phyloP scores from a whole-genome alignment of 2,888 invertebrate genomes.

The Yponomeuta evonymella region DNA sequence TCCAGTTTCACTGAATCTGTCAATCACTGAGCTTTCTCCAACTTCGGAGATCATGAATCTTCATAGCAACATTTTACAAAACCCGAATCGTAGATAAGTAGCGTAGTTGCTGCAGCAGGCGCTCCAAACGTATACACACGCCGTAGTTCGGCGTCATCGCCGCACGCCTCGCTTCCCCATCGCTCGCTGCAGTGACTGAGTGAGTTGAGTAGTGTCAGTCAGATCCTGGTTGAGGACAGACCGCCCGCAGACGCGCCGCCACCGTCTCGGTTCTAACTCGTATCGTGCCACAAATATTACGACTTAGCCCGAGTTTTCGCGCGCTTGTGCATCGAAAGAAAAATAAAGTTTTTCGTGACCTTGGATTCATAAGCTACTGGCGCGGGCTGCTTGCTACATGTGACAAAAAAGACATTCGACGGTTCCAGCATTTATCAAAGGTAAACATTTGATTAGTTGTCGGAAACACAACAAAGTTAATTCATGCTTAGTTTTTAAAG shows the following conservation, averaged over 20 bases:
- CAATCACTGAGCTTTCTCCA: no score
- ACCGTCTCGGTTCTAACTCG: not conserved
- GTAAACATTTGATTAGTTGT: conserved; percentile 4
- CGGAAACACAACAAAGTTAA: not conserved
- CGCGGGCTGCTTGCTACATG: not conserved
- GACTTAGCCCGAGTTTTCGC: not conserved
- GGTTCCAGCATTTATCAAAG: not conserved
- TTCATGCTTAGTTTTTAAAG: not conserved
- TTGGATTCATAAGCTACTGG: not conserved
- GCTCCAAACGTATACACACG: not conserved
- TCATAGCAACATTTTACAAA: no score
- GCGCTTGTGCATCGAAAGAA: not conserved
- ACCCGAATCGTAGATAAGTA: no score
- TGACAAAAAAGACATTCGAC: not conserved
- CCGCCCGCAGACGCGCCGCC: not conserved
- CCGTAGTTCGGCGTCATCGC: not conserved
- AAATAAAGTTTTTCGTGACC: conserved; percentile 3
- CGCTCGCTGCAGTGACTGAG: not conserved
- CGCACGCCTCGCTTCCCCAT: not conserved
- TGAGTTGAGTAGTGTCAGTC: not conserved
- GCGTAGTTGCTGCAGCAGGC: not conserved
- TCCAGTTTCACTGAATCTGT: no score
- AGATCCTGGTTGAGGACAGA: not conserved
- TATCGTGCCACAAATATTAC: not conserved
- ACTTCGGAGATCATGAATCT: no score